A percentile compares a stretch with the other conserved stretches of the same genome.
These are phyloP conservation scores for Sarcophaga variegata DNA, from an alignment of 2,888 invertebrate genomes.

Conservation along the genomic window DNA sequence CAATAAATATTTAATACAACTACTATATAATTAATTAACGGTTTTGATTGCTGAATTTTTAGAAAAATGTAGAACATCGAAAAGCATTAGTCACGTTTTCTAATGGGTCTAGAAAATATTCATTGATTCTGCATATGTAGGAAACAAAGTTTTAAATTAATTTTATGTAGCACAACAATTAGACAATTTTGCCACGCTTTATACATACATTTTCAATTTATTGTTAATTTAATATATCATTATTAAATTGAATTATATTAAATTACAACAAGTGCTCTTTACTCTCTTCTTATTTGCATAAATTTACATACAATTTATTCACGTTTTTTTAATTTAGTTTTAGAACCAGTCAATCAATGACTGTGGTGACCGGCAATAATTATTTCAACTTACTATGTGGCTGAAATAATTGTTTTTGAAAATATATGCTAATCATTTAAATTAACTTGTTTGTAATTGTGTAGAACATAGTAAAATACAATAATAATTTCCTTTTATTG, in stretches of 20 bases:
- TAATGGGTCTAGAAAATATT: too few species aligned
- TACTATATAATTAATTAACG: too few species aligned
- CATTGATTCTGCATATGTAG: too few species aligned
- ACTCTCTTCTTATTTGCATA: constrained; percentile 32
- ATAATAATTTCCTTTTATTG: constrained; percentile 38
- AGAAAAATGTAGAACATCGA: too few species aligned
- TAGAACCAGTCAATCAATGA: background rate
- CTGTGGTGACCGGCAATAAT: constrained; percentile 1
- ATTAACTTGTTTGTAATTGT: constrained; percentile 29
- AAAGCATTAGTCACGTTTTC: too few species aligned
- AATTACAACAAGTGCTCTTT: constrained; percentile 7
- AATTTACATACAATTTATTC: constrained; percentile 21
- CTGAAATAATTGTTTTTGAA: constrained; percentile 9
- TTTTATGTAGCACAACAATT: constrained; percentile 18
- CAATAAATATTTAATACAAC: too few species aligned
- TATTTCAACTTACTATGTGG: background rate
- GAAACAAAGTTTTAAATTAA: background rate
- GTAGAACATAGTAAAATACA: constrained; percentile 3
- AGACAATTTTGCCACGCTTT: background rate
- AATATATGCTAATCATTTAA: constrained; percentile 35
- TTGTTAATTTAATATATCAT: constrained; percentile 4
- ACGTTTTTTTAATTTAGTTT: background rate
- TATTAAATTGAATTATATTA: constrained; percentile 27
- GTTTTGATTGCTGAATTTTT: too few species aligned
- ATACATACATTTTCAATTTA: constrained; percentile 13